Conservation (phyloP, 2,888 invertebrate genomes). For the Netelia fuscicornis region DNA sequence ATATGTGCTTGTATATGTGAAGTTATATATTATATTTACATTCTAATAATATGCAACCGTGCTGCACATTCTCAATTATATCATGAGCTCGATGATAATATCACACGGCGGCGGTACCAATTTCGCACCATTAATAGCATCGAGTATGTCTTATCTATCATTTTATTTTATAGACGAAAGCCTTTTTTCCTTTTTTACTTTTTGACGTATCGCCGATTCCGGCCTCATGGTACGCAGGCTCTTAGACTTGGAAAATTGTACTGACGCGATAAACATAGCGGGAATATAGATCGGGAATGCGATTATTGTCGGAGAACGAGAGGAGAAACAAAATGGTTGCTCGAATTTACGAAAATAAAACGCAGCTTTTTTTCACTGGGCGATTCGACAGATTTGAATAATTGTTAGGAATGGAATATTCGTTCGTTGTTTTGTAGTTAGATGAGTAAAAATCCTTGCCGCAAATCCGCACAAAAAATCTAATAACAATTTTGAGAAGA, state of each 20-base stretch:
- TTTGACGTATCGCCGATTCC: slow-evolving; percentile 24
- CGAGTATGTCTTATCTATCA: slow-evolving; percentile 36
- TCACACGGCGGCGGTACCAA: slow-evolving; percentile 46
- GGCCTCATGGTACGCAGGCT: slow-evolving; percentile 8
- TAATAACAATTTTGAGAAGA: not conserved
- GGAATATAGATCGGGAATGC: slow-evolving; percentile 36
- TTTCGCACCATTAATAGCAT: slow-evolving; percentile 57
- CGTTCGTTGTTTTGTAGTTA: not conserved
- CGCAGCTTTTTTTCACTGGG: not conserved
- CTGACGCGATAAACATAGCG: slow-evolving; percentile 30
- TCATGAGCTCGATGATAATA: slow-evolving; percentile 58
- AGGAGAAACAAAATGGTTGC: slow-evolving; percentile 47
- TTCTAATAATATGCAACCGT: slow-evolving; percentile 61
- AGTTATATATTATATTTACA: slow-evolving; percentile 2
- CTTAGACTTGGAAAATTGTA: slow-evolving; percentile 26
- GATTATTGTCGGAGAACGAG: slow-evolving; percentile 38
- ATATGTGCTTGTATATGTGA: no score
- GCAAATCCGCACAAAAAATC: not conserved
- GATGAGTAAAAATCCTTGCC: not conserved
- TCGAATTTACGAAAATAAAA: not conserved
- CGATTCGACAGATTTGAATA: not conserved
- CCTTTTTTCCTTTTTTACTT: not conserved
- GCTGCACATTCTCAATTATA: slow-evolving; percentile 62
- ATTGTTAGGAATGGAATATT: not conserved
- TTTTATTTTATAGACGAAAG: slow-evolving; percentile 6